Base-by-base conservation (phyloP, 2,113 vertebrate species). In the Nerophis lumbriciformis region DNA sequence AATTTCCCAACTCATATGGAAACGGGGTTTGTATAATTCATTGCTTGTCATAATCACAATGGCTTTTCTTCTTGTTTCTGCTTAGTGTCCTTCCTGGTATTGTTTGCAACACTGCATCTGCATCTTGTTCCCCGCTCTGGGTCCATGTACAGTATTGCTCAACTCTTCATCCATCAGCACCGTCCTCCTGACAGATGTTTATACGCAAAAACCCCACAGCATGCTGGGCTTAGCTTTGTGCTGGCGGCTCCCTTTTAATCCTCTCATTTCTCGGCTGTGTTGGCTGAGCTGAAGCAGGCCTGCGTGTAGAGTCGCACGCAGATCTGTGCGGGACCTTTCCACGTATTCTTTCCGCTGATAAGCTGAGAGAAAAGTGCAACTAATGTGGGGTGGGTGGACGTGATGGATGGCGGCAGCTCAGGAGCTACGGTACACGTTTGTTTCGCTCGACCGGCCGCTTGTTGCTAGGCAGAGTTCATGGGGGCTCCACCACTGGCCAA, bases 311-410 rank as follows among this genome's bases (percentile, higher is more conserved):
- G 28, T 47, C 38, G 42, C 38, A 6, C 19, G 57, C 6, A 19
- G 54, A 53, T 10, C 52, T 72, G 59, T 52, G 21, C 53, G 60
- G 57, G 45, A 63, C 44, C 55, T 76, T 65, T 78, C 63, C 68
- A 54, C 68, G 9, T 15, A 36, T 52, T 55, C 16, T 61, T 63
- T 48, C 68, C 59, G 54, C 58, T 73, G 77, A 78, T 80, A 69
- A 63, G 19, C 6, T 8, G 58, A 21, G 62, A 57, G 38, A 66
- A 48, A 45, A n/a, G n/a, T 6, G 39, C 21, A 63, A 48, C 48
- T 38, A 39, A 56, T 56, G 21, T 28, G 28, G 28, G 28, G 39
- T 12, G 55, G 39, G 38, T 42, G 19, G 53, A 6, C 35, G n/a
- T 42, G 53, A 37, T 19, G 19, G 19, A 19, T 19, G 19, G 19